These are phyloP conservation scores for Lymantria monacha DNA, from an alignment of 2,888 invertebrate species.

Conservation along the genomic window DNA sequence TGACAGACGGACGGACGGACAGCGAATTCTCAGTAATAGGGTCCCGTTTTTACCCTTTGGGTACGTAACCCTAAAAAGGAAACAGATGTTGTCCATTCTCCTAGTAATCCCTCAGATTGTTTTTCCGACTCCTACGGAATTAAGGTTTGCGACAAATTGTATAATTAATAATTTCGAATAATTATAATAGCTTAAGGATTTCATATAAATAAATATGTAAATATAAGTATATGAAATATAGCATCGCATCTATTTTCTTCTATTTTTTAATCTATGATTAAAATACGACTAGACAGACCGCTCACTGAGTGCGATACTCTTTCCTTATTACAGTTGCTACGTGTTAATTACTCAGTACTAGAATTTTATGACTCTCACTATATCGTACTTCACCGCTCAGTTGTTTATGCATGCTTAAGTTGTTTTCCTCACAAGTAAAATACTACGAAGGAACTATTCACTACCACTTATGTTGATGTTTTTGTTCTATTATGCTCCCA, in stretches of 20 bases:
- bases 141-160: no score
- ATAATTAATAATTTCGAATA: no score
- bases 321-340: conserved; percentile 48
- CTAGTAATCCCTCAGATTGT: no score
- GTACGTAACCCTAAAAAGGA: no score
- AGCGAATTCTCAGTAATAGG: no score
- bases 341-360: conserved; percentile 56
- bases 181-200: no score
- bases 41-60: no score
- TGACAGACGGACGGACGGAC: no score
- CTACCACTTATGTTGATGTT: neutral
- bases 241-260: conserved; percentile 8
- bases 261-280: conserved; percentile 28
- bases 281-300: conserved; percentile 39
- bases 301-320: conserved; percentile 49
- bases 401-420: conserved; percentile 24
- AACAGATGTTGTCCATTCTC: no score
- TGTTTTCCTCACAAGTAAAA: conserved; percentile 18
- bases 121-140: no score
- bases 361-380: conserved; percentile 47
- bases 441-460: neutral
- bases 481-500: conserved; percentile 6
- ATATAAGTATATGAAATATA: no score
- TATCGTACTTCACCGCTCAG: conserved; percentile 23
- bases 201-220: no score